Percentiles rank a stretch among this genome's conserved stretches.
phyloP scores from a whole-genome alignment of 2,113 vertebrate species.

The Ameiurus melas region DNA sequence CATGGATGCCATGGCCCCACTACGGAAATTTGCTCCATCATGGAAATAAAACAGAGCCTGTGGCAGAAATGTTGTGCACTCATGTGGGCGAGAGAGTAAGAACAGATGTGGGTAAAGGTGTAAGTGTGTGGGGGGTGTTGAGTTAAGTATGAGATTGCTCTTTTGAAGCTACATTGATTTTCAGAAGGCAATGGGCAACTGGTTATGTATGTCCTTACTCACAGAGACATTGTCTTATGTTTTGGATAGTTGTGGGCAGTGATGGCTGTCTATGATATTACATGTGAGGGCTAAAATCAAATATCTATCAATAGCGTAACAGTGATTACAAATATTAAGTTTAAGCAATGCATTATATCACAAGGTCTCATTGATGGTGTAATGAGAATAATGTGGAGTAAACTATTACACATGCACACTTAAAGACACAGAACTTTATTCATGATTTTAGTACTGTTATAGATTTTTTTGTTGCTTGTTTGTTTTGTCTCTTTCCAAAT shows the following conservation, averaged over 20 bases:
- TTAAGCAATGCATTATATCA: background rate
- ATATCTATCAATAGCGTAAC: background rate
- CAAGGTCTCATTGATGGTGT: background rate
- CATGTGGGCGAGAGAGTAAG: background rate
- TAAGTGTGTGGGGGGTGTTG: constrained; percentile 7
- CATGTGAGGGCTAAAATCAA: background rate
- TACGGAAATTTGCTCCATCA: constrained; percentile 44
- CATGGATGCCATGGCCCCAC: constrained; percentile 8
- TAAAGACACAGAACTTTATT: background rate
- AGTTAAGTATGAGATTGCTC: background rate
- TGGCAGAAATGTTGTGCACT: constrained; percentile 33
- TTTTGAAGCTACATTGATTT: constrained; percentile 21
- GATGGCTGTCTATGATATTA: background rate
- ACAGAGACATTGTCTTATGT: background rate
- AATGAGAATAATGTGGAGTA: background rate
- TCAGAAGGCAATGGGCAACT: constrained; percentile 1
- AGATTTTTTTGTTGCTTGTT: too few species aligned
- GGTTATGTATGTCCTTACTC: background rate
- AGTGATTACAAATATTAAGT: background rate
- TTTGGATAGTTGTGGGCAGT: background rate
- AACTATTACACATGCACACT: background rate
- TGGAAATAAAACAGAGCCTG: constrained; percentile 38
- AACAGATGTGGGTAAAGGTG: constrained; percentile 26
- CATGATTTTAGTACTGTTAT: background rate
- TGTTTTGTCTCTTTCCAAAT: too few species aligned